Evolutionary conservation across 2,113 vertebrate genomes (phyloP), one percentile per base, ranked within the genome.

Genomic region (Orcinus orca): DNA sequence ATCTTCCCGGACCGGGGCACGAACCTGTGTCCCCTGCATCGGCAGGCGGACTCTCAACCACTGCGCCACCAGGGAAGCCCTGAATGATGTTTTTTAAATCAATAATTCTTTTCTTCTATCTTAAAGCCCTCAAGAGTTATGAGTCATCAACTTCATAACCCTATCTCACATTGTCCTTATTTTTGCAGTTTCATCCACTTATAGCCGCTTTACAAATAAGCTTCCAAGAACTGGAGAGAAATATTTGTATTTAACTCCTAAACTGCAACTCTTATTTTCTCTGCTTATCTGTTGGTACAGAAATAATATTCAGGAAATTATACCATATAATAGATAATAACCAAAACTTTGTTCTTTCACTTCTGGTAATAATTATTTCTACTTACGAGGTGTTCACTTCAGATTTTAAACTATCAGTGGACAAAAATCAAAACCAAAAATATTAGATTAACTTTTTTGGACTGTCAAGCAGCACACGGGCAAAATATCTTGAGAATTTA

Each of bases 251-350:
- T 67, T 67, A 85, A 90, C 29, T 71, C 55, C 29, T 76, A 33
- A 63, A 76, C 10, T 76, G n/a, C 74, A 88, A 53, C 15, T 81
- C 65, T 90, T 53, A 33, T 31, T 67, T 90, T 90, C 65, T 94
- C 36, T 93, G 58, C 63, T 96, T 31, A 90, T 17, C 47, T 95
- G 3, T 41, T 67, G 47, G 10, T 50, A 65, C 26, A 92, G 55
- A 95, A 96, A 91, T 70, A 68, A 38, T 74, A 76, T 25, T 87
- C n/a, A 97, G 62, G 36, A 94, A 92, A 85, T 12, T 70, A 77
- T 38, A 92, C 15, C 53, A 90, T 90, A 38, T 50, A 97, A 79
- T 1, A 89, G 20, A 76, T 26, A 83, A 93, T 65, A 94, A 55
- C 26, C 29, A 84, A 97, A 97, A 84, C 53, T 76, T 95, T 87